Evolutionary conservation across 2,113 vertebrate species (phyloP), one percentile per base, ranked within the genome.

Genomic region (Apeltes quadracus): DNA sequence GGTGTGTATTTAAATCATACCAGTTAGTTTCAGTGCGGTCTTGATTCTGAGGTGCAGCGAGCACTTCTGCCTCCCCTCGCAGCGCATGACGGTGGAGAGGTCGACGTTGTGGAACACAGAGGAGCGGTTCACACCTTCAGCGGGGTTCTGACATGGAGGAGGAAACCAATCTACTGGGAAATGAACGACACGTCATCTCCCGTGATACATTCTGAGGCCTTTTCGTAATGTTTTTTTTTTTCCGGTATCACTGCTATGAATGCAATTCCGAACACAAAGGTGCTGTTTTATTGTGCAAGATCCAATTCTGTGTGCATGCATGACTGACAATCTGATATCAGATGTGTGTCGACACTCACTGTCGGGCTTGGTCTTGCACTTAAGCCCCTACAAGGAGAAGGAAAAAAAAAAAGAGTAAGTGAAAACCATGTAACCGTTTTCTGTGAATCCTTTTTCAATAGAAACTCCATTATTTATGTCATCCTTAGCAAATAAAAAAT

Each of bases 81-180:
- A 98, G 56, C 84, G 93, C 94, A 97, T 94, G 58, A 89, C 94
- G 0, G 95, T 95, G 51, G 94, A 95, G 15, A 96, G 83, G 48
- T 84, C 92, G 89, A 95, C 81, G 71, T 92, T 89, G 69, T 78
- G 88, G 83, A 97, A 84, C 15, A 92, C 50, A 0, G 81, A 61
- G 18, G 81, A 9, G 13, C 63, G 56, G 73, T 85, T 76, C 38
- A 95, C 46, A 59, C 86, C 81, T 0, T 48, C 9, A 0, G 91
- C 64, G 1, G 78, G 61, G 2, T 63, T 72, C 38, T 76, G 89
- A 82, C 96, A 97, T 46, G 87, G 82, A 14, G 82, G 85, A 14
- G 76, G 80, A 69, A 87, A 41, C 32, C 69, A 66, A 25, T 51
- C 92, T 93, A n/a, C 8, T 6, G 27, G 27, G 5, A 50, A 64